A percentile compares a stretch with the other conserved stretches of the same genome.
Evolutionary conservation across 2,888 invertebrate genomes (phyloP).

Genomic region (Coelopa pilipes): DNA sequence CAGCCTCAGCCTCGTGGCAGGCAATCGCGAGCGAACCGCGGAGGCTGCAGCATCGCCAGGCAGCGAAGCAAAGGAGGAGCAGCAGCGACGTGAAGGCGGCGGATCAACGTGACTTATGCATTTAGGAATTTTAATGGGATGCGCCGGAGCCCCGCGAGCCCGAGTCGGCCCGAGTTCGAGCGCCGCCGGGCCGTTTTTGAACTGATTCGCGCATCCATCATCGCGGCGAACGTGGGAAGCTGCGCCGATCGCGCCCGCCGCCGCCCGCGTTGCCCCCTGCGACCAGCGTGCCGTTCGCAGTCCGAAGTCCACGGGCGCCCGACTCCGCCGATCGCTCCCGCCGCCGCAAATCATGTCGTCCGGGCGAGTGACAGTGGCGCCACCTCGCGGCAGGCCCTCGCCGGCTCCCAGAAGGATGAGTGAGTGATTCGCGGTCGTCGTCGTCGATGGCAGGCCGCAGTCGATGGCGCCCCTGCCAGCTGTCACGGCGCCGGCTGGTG

Average conservation of each 20-base stretch:
- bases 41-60: background rate
- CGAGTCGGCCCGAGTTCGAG: background rate
- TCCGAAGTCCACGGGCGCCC: too few species aligned
- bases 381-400: background rate
- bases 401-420: too few species aligned
- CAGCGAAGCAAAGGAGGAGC: background rate
- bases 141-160: background rate
- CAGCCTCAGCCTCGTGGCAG: background rate
- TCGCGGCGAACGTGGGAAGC: slow-evolving; percentile 6
- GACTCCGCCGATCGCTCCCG: too few species aligned
- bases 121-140: slow-evolving; percentile 32
- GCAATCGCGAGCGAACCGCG: too few species aligned
- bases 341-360: too few species aligned
- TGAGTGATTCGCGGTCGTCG: too few species aligned
- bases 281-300: too few species aligned
- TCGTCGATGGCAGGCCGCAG: background rate
- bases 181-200: background rate
- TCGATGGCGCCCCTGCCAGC: background rate
- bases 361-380: slow-evolving; percentile 24
- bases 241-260: background rate
- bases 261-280: too few species aligned
- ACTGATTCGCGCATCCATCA: background rate
- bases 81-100: too few species aligned
- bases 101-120: slow-evolving; percentile 29
- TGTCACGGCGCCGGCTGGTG: background rate